phyloP scores from a whole-genome alignment of 1,140 invertebrate species.

The Drosophila nigrodunni region DNA sequence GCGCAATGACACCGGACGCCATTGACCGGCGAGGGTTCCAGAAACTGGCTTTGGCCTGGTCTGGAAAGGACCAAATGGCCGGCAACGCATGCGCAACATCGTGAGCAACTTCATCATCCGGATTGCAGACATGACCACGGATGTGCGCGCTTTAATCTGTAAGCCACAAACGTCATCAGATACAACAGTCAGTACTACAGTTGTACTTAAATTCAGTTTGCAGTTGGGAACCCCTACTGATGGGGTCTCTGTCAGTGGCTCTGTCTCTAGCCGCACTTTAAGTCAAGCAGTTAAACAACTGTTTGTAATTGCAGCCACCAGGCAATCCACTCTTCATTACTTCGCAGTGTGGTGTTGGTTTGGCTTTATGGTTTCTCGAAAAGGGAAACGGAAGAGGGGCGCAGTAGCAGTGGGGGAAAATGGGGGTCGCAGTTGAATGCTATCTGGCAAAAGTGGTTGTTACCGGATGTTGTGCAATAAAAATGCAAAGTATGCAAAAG shows the following conservation, averaged over 20 bases:
- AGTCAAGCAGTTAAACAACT: constrained; percentile 81
- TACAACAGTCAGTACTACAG: constrained; percentile 37
- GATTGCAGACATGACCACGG: constrained; percentile 60
- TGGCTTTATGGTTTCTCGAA: constrained; percentile 26
- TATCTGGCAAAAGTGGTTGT: constrained; percentile 62
- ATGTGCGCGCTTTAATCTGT: constrained; percentile 77
- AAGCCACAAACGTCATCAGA: constrained; percentile 73
- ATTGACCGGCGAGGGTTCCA: constrained; percentile 58
- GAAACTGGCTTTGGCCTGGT: not conserved
- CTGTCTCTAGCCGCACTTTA: constrained; percentile 58
- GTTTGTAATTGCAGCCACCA: constrained; percentile 75
- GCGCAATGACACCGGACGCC: constrained; percentile 79
- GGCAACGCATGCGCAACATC: constrained; percentile 65
- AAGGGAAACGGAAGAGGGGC: not conserved
- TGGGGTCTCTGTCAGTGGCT: constrained; percentile 7
- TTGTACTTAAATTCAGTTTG: not conserved
- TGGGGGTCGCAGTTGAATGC: constrained; percentile 64
- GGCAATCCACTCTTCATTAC: constrained; percentile 15
- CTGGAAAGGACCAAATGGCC: not conserved
- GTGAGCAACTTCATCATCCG: constrained; percentile 56
- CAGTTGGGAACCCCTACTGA: constrained; percentile 1
- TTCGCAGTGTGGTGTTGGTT: constrained; percentile 56
- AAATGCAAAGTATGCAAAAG: constrained; percentile 78
- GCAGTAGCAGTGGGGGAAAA: not conserved
- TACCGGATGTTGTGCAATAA: constrained; percentile 81